These are phyloP conservation scores for Phenganax marumi DNA, from an alignment of 92 coral and sea anemone genomes.

Conservation along the genomic window DNA sequence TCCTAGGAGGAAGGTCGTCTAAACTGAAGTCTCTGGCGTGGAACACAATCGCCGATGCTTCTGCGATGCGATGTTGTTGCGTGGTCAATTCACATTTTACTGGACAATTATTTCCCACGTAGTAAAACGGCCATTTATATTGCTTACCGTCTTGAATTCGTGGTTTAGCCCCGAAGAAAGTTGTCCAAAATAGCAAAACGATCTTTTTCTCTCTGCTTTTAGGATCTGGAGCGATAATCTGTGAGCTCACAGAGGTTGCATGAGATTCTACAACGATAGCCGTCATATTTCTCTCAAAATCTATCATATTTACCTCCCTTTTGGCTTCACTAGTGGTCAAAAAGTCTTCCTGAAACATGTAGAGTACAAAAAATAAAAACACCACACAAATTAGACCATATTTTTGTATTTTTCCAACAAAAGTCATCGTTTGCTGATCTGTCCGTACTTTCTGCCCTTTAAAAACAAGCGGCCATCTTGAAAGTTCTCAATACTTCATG, in stretches of 20 bases:
- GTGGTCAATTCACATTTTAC: constrained; percentile 86
- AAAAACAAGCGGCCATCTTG: too few relatives aligned
- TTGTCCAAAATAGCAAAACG: constrained; percentile 33
- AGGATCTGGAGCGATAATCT: background rate
- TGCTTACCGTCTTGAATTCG: constrained; percentile 22
- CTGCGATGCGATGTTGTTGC: constrained; percentile 67
- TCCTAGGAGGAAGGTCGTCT: constrained; percentile 71
- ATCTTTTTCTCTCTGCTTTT: background rate
- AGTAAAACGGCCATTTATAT: constrained; percentile 84
- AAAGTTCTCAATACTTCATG: too few relatives aligned
- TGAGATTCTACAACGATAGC: background rate
- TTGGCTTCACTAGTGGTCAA: background rate
- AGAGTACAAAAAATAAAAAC: background rate
- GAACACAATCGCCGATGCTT: constrained; percentile 91
- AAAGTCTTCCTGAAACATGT: background rate
- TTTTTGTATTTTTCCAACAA: background rate
- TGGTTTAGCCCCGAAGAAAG: constrained; percentile 24
- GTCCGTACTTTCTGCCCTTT: too few relatives aligned
- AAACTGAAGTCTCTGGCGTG: constrained; percentile 86
- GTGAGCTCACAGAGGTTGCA: background rate
- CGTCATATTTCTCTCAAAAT: background rate
- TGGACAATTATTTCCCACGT: constrained; percentile 86
- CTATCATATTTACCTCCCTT: background rate
- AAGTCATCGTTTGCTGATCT: background rate
- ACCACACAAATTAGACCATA: background rate